Percentiles rank a stretch among this genome's conserved stretches.
These are phyloP conservation scores for Chydorus sphaericus DNA, from an alignment of 2,888 invertebrate species.

Conservation along the genomic window DNA sequence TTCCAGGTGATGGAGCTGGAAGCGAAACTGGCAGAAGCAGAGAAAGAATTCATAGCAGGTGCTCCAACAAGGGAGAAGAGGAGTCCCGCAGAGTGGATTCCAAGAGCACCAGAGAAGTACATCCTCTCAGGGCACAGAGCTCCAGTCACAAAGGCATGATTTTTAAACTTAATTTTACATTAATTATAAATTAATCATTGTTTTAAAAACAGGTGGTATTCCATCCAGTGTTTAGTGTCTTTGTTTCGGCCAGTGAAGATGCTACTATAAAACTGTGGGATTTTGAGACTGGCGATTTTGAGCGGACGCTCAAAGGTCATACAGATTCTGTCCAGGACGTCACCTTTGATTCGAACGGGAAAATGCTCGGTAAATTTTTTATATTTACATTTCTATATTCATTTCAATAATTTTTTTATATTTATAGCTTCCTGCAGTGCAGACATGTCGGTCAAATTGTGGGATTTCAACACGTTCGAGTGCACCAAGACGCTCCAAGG, in stretches of 20 bases:
- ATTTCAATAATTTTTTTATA: no score
- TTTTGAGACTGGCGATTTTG: constrained; percentile 97
- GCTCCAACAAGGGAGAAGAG: constrained; percentile 92
- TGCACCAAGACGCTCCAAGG: constrained; percentile 97
- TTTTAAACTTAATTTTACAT: no score
- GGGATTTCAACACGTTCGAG: constrained; percentile 95
- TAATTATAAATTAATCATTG: no score
- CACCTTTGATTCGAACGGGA: constrained; percentile 90
- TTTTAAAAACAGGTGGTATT: constrained; percentile 59
- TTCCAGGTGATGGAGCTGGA: constrained; percentile 89
- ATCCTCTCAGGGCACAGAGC: constrained; percentile 88
- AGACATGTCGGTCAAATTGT: constrained; percentile 96
- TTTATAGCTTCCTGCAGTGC: constrained; percentile 94
- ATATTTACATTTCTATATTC: no score
- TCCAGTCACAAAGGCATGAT: constrained; percentile 69
- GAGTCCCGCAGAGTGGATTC: constrained; percentile 98
- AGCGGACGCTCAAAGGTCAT: constrained; percentile 96
- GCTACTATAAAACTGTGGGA: constrained; percentile 98
- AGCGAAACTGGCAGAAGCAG: constrained; percentile 88
- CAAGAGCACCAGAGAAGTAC: constrained; percentile 94
- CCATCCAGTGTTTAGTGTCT: constrained; percentile 93
- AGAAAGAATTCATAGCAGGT: constrained; percentile 91
- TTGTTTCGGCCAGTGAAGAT: constrained; percentile 97
- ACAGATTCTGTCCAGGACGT: constrained; percentile 99
- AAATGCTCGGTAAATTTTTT: constrained; percentile 68